Conservation (phyloP, 2,888 invertebrate species). For the Troides helena region DNA sequence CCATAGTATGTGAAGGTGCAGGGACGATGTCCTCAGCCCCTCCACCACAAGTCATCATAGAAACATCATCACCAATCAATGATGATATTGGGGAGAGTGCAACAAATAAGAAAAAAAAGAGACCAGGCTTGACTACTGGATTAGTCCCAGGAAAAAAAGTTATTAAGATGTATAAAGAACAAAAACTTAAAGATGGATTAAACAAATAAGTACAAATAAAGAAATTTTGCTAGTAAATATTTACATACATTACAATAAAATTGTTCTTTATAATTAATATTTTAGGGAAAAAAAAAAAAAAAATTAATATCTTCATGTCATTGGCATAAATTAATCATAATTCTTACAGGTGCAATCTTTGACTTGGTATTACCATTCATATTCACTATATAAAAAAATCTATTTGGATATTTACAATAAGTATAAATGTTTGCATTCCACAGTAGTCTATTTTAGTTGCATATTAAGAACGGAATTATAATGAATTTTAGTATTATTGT, state of each 20-base stretch:
- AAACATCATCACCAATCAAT: slow-evolving; percentile 52
- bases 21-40: slow-evolving; percentile 62
- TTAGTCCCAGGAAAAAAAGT: slow-evolving; percentile 92
- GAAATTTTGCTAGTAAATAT: neutral
- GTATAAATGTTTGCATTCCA: slow-evolving; percentile 2
- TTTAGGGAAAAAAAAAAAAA: no score
- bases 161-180: slow-evolving; percentile 87
- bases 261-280: neutral
- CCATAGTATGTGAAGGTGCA: slow-evolving; percentile 66
- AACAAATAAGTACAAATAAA: slow-evolving; percentile 44
- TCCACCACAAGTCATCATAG: slow-evolving; percentile 52
- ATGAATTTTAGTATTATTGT: no score
- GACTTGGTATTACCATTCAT: neutral
- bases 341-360: neutral
- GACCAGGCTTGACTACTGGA: slow-evolving; percentile 88
- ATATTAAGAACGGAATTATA: no score
- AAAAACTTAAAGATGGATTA: slow-evolving; percentile 74
- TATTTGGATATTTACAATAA: neutral
- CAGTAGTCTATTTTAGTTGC: neutral
- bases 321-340: neutral
- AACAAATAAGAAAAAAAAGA: slow-evolving; percentile 82
- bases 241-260: neutral
- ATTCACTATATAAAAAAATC: neutral
- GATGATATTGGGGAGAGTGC: slow-evolving; percentile 75
- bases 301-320: neutral